These are phyloP conservation scores for Lepidocyrtinus sp. DNA, from an alignment of 2,888 invertebrate species.

Conservation along the genomic window DNA sequence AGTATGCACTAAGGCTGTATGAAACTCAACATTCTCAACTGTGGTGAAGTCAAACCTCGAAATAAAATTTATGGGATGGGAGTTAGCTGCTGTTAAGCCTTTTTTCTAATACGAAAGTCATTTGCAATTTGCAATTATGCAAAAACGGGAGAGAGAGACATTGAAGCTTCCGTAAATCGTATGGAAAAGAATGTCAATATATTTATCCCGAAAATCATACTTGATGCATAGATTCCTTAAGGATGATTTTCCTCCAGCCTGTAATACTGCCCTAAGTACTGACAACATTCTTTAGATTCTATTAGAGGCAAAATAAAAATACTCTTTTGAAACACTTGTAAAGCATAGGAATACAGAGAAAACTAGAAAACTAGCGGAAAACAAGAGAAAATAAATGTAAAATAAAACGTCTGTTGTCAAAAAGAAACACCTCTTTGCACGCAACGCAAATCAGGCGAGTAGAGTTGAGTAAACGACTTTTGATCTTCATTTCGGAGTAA, in stretches of 20 bases:
- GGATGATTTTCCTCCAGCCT: neutral
- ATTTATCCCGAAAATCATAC: no score
- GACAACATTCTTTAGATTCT: neutral
- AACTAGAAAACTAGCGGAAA: neutral
- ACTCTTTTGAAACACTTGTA: no score
- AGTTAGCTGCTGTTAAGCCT: no score
- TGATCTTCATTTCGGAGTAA: constrained; percentile 25
- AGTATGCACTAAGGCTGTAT: no score
- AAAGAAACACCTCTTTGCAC: constrained; percentile 56
- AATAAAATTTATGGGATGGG: no score
- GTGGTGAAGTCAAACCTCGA: no score
- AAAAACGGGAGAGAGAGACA: no score
- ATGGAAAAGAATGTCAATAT: neutral
- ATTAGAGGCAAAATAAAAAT: neutral
- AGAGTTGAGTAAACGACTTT: constrained; percentile 16
- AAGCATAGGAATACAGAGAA: neutral
- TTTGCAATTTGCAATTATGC: no score
- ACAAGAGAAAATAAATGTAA: constrained; percentile 25
- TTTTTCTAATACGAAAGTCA: no score
- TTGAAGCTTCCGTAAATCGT: no score
- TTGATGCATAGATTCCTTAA: neutral
- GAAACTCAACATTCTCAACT: no score
- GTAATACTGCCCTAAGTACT: neutral
- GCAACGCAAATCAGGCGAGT: constrained; percentile 22
- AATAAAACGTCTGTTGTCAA: constrained; percentile 42